Base-by-base conservation (phyloP, 2,113 vertebrate genomes). In the Calidris pugnax region DNA sequence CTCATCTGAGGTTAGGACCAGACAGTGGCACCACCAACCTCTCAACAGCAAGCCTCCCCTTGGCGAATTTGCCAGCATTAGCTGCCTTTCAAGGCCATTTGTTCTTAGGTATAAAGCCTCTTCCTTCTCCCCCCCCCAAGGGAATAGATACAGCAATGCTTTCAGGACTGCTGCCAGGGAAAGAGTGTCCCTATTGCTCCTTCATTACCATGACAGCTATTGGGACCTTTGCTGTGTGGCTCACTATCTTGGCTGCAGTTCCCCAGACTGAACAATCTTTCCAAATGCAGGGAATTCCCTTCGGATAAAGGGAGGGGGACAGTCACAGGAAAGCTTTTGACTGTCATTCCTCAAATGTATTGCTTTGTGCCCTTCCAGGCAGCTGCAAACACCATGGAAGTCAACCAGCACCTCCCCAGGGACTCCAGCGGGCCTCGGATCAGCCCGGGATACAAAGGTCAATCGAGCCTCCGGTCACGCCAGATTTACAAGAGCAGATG, bases 261-360 rank as follows among this genome's bases (percentile, higher is more conserved):
- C 90, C 85, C 0, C 2, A 92, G 85, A 47, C 81, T 48, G n/a
- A 93, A 78, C 72, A 90, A 53, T 76, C 80, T 87, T 92, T 81
- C 93, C 73, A 93, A 95, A 93, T 7, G 51, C 84, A 96, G 90
- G 96, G 94, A 93, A 89, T 86, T 95, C 92, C 86, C 92, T 85
- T 60, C 1, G 33, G 80, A 88, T 77, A 68, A 68, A 71, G 68
- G 56, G 30, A 55, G 39, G 69, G 56, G 51, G 64, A 71, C 80
- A 3, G 14, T 32, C 87, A 76, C 32, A 41, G 93, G 81, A 69
- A 82, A 64, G 60, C 80, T 79, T 79, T 6, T n/a, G 32, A 57
- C 62, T 89, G 59, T 11, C 69, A n/a, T 55, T 90, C 62, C 74
- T 83, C 45, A 83, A 2, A 45, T 4, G 11, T 67, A 28, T 43